Percentiles rank a stretch among this genome's conserved stretches.
Evolutionary conservation across 2,888 invertebrate genomes (phyloP).

Genomic region (Bugulina stolonifera): DNA sequence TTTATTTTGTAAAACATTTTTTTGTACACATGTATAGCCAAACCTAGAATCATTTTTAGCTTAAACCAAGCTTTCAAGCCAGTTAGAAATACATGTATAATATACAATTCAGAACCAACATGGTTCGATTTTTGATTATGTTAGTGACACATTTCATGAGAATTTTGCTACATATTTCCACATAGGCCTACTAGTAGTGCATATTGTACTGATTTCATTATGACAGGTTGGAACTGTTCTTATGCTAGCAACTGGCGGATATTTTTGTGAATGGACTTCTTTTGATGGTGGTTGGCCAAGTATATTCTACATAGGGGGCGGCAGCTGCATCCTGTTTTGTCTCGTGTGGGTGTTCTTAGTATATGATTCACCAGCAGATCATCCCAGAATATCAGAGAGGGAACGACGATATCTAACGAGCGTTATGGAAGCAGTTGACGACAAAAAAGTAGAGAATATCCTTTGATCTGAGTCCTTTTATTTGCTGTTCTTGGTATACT

Average conservation of each 20-base stretch:
- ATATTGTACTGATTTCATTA: not conserved
- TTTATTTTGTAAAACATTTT: too few species aligned
- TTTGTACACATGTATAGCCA: too few species aligned
- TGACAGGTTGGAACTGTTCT: constrained; percentile 67
- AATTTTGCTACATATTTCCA: too few species aligned
- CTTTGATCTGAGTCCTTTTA: too few species aligned
- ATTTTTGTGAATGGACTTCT: constrained; percentile 57
- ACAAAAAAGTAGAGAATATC: not conserved
- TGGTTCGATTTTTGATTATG: too few species aligned
- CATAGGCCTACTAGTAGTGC: too few species aligned
- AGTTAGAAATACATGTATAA: too few species aligned
- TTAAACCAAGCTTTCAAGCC: not conserved
- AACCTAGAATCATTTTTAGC: too few species aligned
- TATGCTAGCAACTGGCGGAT: constrained; percentile 59
- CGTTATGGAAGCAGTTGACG: constrained; percentile 27
- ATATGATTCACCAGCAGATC: constrained; percentile 58
- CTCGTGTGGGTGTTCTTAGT: constrained; percentile 52
- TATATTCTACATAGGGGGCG: constrained; percentile 61
- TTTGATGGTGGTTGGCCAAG: constrained; percentile 60
- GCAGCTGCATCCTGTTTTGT: constrained; percentile 29
- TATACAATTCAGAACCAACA: too few species aligned
- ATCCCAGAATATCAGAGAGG: constrained; percentile 57
- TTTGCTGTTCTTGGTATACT: too few species aligned
- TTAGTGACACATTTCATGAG: too few species aligned
- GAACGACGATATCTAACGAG: constrained; percentile 42